These are phyloP conservation scores for Idaea biselata DNA, from an alignment of 2,888 invertebrate genomes.

Conservation along the genomic window DNA sequence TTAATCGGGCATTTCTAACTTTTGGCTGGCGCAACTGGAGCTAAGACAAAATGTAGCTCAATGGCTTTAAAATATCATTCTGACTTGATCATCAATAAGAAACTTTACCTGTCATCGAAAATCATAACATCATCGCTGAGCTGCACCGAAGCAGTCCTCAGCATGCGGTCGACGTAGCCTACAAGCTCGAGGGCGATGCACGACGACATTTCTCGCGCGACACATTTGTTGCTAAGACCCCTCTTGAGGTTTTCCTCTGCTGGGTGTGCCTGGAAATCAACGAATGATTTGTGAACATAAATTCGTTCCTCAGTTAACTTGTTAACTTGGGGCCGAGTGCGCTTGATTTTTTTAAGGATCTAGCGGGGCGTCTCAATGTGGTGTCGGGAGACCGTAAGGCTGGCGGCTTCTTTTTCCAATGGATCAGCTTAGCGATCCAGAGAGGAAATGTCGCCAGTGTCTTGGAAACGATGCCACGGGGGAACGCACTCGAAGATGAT, in stretches of 20 bases:
- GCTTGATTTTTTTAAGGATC: too few relatives aligned
- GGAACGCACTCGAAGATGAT: too few relatives aligned
- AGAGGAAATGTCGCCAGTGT: too few relatives aligned
- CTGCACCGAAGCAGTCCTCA: slow-evolving; percentile 89
- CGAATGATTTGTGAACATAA: slow-evolving; percentile 1
- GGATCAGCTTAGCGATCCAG: too few relatives aligned
- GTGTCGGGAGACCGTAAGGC: too few relatives aligned
- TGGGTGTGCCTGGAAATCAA: slow-evolving; percentile 51
- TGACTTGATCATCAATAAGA: neutral
- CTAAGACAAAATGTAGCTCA: too few relatives aligned
- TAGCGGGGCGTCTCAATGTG: too few relatives aligned
- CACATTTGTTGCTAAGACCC: slow-evolving; percentile 89
- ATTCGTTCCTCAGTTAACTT: neutral
- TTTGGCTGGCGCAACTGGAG: too few relatives aligned
- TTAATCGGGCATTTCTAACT: too few relatives aligned
- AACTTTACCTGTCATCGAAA: slow-evolving; percentile 82
- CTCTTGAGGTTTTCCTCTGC: slow-evolving; percentile 86
- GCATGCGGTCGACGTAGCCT: slow-evolving; percentile 89
- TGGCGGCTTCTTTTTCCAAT: too few relatives aligned
- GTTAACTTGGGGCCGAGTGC: too few relatives aligned
- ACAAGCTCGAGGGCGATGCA: slow-evolving; percentile 91
- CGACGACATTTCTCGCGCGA: slow-evolving; percentile 88
- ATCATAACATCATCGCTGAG: slow-evolving; percentile 89
- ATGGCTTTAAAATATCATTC: slow-evolving; percentile 5
- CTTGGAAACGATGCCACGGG: too few relatives aligned